Evolutionary conservation across 2,797 vertebrate species (phyloP), one percentile per base, ranked within the genome.

Genomic region (Nannoperca australis): DNA sequence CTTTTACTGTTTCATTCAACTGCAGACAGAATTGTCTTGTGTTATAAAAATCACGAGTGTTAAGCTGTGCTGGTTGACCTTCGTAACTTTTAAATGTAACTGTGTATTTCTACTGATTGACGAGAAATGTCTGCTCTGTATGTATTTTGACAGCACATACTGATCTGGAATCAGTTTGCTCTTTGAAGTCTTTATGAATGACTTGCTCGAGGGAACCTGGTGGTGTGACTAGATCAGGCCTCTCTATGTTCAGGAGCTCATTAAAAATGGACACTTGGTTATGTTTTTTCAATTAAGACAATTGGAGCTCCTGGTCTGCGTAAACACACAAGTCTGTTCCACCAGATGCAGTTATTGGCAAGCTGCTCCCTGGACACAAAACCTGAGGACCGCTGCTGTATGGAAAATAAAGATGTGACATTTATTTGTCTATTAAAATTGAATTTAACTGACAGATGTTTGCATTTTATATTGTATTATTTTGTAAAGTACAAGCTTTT

Each of bases 351-450:
- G 51, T 40, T 82, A 81, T 68, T 88, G 82, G 86, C 85, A 73
- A 61, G 47, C 53, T 85, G 71, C 72, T 89, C 53, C 20, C 66
- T 56, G 82, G 73, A 83, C 44, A 51, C 54, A 18, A 72, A 24
- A 78, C 32, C 45, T 14, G 68, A 68, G 22, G 49, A 74, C 66
- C 73, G 69, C 61, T 67, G 71, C 77, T 88, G 70, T 73, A 38
- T 75, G 60, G 78, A 77, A 55, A 78, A 79, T 53, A 84, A 70
- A 83, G 76, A 86, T 86, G 80, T 84, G 79, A 83, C 75, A 72
- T 93, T 70, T 90, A 82, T 89, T 91, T 90, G 75, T 90, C 73
- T 79, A 94, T 88, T 92, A 92, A 92, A 94, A 72, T 66, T 20
- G 10, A 54, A 82, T 85, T 81, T 69, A 36, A 72, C 53, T 22